Percentiles rank a stretch among this genome's conserved stretches.
Evolutionary conservation across 2,888 invertebrate genomes (phyloP).

Genomic region (Pilophorus perplexus): DNA sequence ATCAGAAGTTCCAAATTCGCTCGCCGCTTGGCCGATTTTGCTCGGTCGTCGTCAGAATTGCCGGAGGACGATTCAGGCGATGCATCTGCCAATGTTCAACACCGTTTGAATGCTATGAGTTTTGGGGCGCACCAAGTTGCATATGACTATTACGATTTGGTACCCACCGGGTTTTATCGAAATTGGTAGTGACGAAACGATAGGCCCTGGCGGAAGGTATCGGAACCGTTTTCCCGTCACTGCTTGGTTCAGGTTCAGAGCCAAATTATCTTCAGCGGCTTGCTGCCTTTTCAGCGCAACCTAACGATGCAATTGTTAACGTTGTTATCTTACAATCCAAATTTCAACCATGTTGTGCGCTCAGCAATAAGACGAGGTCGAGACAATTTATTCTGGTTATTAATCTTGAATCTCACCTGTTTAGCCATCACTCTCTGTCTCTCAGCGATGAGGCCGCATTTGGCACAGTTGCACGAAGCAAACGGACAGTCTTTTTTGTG

Average conservation of each 20-base stretch:
- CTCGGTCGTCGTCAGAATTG: slow-evolving; percentile 6
- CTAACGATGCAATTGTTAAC: slow-evolving; percentile 54
- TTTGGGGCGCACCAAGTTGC: too few species aligned
- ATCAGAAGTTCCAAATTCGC: slow-evolving; percentile 69
- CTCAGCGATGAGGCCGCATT: slow-evolving; percentile 92
- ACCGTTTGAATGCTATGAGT: too few species aligned
- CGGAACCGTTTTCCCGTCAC: slow-evolving; percentile 71
- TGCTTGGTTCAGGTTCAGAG: slow-evolving; percentile 83
- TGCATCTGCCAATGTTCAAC: slow-evolving; percentile 13
- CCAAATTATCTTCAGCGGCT: slow-evolving; percentile 95
- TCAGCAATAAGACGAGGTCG: too few species aligned
- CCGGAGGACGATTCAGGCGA: background rate
- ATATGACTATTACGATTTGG: too few species aligned
- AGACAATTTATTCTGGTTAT: too few species aligned
- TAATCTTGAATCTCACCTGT: too few species aligned
- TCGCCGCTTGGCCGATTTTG: slow-evolving; percentile 30
- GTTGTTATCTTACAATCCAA: too few species aligned
- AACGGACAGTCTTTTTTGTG: slow-evolving; percentile 93
- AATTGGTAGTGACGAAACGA: slow-evolving; percentile 80
- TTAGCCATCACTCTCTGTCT: slow-evolving; percentile 96
- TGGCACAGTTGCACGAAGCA: slow-evolving; percentile 87
- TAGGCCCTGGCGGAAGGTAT: slow-evolving; percentile 82
- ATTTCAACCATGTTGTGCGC: too few species aligned
- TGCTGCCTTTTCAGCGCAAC: slow-evolving; percentile 94
- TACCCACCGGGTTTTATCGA: slow-evolving; percentile 53